These are phyloP conservation scores for Penelope pileata DNA, from an alignment of 2,113 vertebrate genomes.

Conservation along the genomic window DNA sequence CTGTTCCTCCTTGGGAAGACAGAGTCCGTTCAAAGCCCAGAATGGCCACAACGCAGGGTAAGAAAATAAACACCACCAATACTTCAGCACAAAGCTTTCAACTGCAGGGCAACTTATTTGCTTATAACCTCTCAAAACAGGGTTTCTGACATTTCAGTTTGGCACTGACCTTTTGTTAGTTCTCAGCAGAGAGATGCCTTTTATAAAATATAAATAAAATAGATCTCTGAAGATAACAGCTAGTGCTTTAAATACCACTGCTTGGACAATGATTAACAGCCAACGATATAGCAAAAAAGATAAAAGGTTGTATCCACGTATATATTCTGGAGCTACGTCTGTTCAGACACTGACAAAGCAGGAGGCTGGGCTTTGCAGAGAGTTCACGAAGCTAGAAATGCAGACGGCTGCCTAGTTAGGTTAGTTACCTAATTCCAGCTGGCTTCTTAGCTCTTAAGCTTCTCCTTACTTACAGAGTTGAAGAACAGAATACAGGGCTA, in stretches of 20 bases:
- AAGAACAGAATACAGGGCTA: neutral
- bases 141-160: slow-evolving; percentile 54
- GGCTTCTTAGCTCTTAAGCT: neutral
- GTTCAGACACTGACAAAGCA: neutral
- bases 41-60: neutral
- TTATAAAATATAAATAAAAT: slow-evolving; percentile 54
- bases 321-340: neutral
- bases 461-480: neutral
- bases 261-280: neutral
- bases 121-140: slow-evolving; percentile 27
- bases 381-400: neutral
- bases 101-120: neutral
- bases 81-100: neutral
- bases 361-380: neutral
- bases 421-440: neutral
- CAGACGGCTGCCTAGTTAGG: neutral
- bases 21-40: neutral
- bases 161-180: slow-evolving; percentile 45
- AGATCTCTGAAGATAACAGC: neutral
- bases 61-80: neutral
- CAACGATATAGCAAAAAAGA: neutral
- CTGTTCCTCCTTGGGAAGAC: neutral
- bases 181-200: slow-evolving; percentile 45
- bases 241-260: slow-evolving; percentile 39
- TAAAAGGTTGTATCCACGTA: neutral